Evolutionary conservation across 2,888 invertebrate species (phyloP), one percentile per base, ranked within the genome.

Genomic region (Spodoptera littoralis): DNA sequence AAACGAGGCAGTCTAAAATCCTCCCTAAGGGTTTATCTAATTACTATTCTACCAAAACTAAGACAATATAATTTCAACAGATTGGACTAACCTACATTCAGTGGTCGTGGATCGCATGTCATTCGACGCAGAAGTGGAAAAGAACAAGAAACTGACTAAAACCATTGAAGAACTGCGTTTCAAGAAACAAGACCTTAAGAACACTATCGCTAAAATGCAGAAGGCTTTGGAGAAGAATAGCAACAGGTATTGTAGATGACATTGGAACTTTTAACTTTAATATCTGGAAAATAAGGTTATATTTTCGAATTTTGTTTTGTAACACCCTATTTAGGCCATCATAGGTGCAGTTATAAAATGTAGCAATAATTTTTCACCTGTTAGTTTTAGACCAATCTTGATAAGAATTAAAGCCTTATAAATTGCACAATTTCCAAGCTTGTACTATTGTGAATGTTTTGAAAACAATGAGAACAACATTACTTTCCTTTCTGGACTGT

Each of bases 61-160:
- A 3, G 1, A n/a, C 1, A 13, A 3, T 1, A n/a, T 48, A 4
- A 36, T 9, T 36, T 2, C 9, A 18, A 11, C 74, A 93, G 94
- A 94, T 72, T 94, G 94, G 94, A 75, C 92, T 4, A 93, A 93
- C 63, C 84, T 94, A 0, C 94, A 95, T 75, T 85, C 93, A 0
- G 89, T 94, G 11, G 93, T 94, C 0, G 95, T 95, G 9, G 95
- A 95, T 65, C 88, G 94, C 3, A 93, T 95, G 93, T 95, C 95
- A 3, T 93, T 84, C 68, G 92, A 95, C 64, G 90, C 88, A 0
- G 90, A 95, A 65, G 92, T 92, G 2, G 93, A 94, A 43, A 95
- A 95, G 67, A 94, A 92, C 78, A 92, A 93, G 67, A 88, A 88
- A 18, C 81, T 95, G 3, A 90, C 90, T 3, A 89, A 87, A 48